These are phyloP conservation scores for Meiosimyza platycephala DNA, from an alignment of 2,888 invertebrate genomes.

Conservation along the genomic window DNA sequence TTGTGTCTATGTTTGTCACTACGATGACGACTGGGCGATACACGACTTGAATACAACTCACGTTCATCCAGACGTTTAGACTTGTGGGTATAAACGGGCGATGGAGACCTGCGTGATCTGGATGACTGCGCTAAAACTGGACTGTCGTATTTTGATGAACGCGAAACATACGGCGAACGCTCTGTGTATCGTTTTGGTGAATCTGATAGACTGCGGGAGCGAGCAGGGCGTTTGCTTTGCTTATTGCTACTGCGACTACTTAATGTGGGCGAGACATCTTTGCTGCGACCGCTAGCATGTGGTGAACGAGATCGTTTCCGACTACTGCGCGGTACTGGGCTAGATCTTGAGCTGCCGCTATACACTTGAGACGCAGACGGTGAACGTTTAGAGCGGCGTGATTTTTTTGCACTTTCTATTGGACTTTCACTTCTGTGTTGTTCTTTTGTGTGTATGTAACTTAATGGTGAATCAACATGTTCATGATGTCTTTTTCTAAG, in stretches of 20 bases:
- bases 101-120: constrained; percentile 44
- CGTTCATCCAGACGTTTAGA: constrained; percentile 45
- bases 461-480: constrained; percentile 57
- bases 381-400: constrained; percentile 52
- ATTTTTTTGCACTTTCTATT: constrained; percentile 52
- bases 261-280: constrained; percentile 48
- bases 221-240: constrained; percentile 53
- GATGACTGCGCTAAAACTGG: constrained; percentile 48
- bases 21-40: constrained; percentile 55
- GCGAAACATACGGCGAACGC: constrained; percentile 45
- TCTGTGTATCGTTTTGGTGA: constrained; percentile 62
- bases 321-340: constrained; percentile 59
- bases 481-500: constrained; percentile 77
- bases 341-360: constrained; percentile 52
- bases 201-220: constrained; percentile 56
- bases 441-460: constrained; percentile 49
- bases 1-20: constrained; percentile 68
- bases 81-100: constrained; percentile 37
- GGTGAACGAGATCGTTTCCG: constrained; percentile 59
- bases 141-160: constrained; percentile 57
- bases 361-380: constrained; percentile 51
- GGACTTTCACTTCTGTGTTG: constrained; percentile 56
- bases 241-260: constrained; percentile 48
- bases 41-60: constrained; percentile 62
- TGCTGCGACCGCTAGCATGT: constrained; percentile 48